Evolutionary conservation across 1,140 invertebrate species (phyloP).

Genomic region (Drusus annulatus): DNA sequence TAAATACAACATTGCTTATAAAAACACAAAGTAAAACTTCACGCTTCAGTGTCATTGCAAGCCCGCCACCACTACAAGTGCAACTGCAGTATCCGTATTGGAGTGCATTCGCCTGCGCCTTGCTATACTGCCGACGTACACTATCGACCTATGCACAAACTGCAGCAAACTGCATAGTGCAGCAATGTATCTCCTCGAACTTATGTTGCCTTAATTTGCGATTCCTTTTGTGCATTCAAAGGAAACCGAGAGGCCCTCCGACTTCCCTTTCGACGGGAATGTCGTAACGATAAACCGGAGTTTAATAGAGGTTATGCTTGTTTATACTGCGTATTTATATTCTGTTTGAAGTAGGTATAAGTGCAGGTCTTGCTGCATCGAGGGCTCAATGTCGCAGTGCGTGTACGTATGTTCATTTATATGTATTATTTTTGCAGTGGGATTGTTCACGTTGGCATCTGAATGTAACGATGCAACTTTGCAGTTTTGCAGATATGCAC

Average conservation of each 20-base stretch:
- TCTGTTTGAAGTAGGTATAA: neutral
- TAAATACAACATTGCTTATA: neutral
- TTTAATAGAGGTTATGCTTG: neutral
- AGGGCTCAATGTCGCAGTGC: neutral
- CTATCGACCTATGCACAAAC: constrained; percentile 41
- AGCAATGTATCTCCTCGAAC: constrained; percentile 53
- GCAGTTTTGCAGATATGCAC: neutral
- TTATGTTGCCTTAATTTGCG: constrained; percentile 57
- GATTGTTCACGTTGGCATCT: no score
- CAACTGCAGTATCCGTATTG: constrained; percentile 20
- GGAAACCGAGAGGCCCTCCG: constrained; percentile 58
- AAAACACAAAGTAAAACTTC: neutral
- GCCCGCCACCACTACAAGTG: neutral
- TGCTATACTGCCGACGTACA: neutral
- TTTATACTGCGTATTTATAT: neutral
- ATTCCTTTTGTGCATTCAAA: constrained; percentile 59
- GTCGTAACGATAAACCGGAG: constrained; percentile 38
- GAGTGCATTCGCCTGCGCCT: constrained; percentile 48
- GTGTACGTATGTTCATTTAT: neutral
- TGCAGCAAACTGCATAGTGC: constrained; percentile 54
- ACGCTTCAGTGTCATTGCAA: neutral
- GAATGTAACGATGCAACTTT: neutral
- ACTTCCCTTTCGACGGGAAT: constrained; percentile 55
- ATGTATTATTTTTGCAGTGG: no score
- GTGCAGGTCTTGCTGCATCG: neutral